These are phyloP conservation scores for Piaya cayana DNA, from an alignment of 2,113 vertebrate species.

Conservation along the genomic window DNA sequence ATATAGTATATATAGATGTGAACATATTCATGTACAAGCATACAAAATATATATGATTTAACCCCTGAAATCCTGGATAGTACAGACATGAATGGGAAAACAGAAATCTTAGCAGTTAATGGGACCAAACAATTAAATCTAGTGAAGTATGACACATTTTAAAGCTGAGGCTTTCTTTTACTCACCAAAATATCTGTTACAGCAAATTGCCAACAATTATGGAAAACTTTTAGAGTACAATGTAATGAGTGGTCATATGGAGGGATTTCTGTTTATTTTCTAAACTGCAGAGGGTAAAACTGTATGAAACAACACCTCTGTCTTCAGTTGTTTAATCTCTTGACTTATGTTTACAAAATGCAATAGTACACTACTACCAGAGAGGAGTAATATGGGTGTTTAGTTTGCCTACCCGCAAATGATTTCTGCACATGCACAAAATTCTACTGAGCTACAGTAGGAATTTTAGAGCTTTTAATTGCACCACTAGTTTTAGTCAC, in stretches of 20 bases:
- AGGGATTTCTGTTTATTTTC: slow-evolving; percentile 24
- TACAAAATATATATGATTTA: not conserved
- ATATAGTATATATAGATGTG: not conserved
- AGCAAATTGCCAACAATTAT: not conserved
- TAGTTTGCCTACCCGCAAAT: not conserved
- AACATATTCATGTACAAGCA: not conserved
- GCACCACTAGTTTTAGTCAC: not conserved
- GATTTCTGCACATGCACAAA: not conserved
- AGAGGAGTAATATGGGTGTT: not conserved
- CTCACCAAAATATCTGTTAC: not conserved
- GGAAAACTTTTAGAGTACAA: not conserved
- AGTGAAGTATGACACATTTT: not conserved
- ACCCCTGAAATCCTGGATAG: not conserved
- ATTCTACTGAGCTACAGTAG: not conserved
- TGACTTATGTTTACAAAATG: not conserved
- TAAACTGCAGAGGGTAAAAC: not conserved
- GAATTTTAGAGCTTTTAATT: not conserved
- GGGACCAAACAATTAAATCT: not conserved
- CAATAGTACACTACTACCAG: not conserved
- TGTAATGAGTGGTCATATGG: not conserved
- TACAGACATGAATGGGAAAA: not conserved
- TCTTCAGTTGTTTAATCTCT: slow-evolving; percentile 12
- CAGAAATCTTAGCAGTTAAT: not conserved
- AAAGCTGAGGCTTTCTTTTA: not conserved
- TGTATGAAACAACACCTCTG: not conserved